Base-by-base conservation (phyloP, 2,888 invertebrate species). In the Macrosiphum euphorbiae region DNA sequence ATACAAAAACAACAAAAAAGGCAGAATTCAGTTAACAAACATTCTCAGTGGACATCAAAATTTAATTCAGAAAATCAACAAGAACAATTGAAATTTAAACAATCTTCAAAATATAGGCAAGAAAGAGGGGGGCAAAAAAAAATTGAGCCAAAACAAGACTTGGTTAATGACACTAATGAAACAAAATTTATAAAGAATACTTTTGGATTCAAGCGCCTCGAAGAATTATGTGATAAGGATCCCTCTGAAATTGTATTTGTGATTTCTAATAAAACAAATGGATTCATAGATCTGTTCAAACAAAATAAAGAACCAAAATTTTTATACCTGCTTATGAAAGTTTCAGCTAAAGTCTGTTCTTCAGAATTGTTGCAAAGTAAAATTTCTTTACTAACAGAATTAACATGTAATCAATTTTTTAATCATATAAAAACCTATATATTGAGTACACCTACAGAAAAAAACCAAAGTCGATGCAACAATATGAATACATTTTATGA, bases 401-500 rank as follows among this genome's bases (percentile, higher is more conserved):
- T 94, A 52, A 88, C 84, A 28, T 87, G 90, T 44, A 87, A 52
- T 84, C 4, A n/a, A 10, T 94, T 94, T 50, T 67, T 94, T 16
- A 41, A 84, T 41, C 90, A 92, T 84, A 44, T 94, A 52, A 92
- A 94, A 50, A 28, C 28, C 13, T 94, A 86, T 94, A 95, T 41
- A 52, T 95, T 35, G 95, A 95, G 88, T 86, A 94, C 85, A 1
- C 61, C 55, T 1, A 67, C 88, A 90, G 95, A 94, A 94, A 95
- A 94, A 89, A 94, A 87, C 78, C 50, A 41, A 94, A 95, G 94
- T 91, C 95, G 94, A 92, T 94, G 94, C 95, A 94, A 95, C 52
- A 94, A 95, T 86, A 93, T 95, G 84, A 95, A 95, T 52, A 89
- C 89, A 58, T 95, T 95, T 92, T 95, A 95, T 95, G 93, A 94